phyloP scores from a whole-genome alignment of 2,888 invertebrate species.

The Disparrhopalites patrizii region DNA sequence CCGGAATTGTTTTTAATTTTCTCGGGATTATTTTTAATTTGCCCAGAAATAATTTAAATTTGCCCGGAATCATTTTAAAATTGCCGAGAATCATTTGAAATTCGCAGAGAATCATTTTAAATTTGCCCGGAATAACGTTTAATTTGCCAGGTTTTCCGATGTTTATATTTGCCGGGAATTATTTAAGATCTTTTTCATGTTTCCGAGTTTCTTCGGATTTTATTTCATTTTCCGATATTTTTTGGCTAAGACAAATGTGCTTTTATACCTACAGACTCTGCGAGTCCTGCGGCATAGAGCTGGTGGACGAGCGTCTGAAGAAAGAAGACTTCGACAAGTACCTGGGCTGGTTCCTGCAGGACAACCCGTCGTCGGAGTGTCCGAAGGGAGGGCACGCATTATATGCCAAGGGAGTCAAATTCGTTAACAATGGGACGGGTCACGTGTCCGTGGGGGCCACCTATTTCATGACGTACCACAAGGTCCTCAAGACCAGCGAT shows the following conservation, averaged over 20 bases:
- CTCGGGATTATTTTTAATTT: too few relatives aligned
- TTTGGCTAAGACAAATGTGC: not conserved
- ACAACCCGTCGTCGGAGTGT: conserved; percentile 70
- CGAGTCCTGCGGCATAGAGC: conserved; percentile 56
- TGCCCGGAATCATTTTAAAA: too few relatives aligned
- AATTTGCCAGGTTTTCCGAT: too few relatives aligned
- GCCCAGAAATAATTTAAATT: too few relatives aligned
- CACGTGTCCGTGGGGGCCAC: conserved; percentile 60
- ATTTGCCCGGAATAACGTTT: too few relatives aligned
- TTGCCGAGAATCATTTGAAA: too few relatives aligned
- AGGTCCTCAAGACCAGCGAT: conserved; percentile 68
- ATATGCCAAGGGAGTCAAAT: conserved; percentile 60
- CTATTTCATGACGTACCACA: conserved; percentile 89
- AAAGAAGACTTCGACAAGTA: conserved; percentile 63
- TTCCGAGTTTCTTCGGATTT: not conserved
- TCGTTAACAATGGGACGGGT: not conserved
- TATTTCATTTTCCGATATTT: too few relatives aligned
- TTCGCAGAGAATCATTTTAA: too few relatives aligned
- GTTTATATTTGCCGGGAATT: not conserved
- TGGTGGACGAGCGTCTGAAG: conserved; percentile 50
- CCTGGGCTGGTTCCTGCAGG: conserved; percentile 74
- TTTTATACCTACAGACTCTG: conserved; percentile 50
- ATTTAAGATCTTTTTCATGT: not conserved
- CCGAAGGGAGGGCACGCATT: conserved; percentile 83
- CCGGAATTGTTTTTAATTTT: too few relatives aligned